Conservation (phyloP, 2,797 vertebrate species). For the Silurus lanzhouensis region DNA sequence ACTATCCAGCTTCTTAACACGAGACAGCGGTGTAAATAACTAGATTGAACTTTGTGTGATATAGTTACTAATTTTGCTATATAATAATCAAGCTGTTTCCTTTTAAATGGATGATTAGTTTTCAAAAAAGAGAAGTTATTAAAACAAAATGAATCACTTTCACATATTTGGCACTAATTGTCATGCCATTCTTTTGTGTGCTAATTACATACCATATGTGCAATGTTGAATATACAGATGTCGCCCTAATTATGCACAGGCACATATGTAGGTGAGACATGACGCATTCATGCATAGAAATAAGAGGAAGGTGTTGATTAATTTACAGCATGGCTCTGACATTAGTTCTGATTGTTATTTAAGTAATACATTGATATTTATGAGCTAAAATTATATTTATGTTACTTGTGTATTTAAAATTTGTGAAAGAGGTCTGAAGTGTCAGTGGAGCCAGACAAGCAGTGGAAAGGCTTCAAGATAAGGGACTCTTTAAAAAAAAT, state of each 20-base stretch:
- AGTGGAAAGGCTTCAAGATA: background rate
- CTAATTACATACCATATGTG: background rate
- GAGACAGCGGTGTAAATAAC: constrained; percentile 13
- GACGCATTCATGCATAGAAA: background rate
- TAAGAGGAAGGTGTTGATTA: background rate
- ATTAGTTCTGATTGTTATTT: background rate
- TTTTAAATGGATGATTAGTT: constrained; percentile 23
- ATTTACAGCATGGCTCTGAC: background rate
- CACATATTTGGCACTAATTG: background rate
- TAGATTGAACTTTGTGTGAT: constrained; percentile 12
- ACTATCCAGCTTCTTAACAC: constrained; percentile 31
- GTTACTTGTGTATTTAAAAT: background rate
- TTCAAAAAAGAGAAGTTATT: background rate
- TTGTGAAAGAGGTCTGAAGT: background rate
- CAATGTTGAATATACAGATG: background rate
- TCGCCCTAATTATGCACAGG: background rate
- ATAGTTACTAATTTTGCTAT: background rate
- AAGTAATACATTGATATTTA: background rate
- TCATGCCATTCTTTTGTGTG: background rate
- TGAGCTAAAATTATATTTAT: background rate
- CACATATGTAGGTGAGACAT: background rate
- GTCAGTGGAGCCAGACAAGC: background rate
- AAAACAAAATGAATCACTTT: background rate
- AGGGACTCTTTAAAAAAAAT: too few species aligned
- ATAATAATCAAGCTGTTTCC: background rate